Conservation (phyloP, 92 coral and sea anemone species). For the Phymanthus crucifer region DNA sequence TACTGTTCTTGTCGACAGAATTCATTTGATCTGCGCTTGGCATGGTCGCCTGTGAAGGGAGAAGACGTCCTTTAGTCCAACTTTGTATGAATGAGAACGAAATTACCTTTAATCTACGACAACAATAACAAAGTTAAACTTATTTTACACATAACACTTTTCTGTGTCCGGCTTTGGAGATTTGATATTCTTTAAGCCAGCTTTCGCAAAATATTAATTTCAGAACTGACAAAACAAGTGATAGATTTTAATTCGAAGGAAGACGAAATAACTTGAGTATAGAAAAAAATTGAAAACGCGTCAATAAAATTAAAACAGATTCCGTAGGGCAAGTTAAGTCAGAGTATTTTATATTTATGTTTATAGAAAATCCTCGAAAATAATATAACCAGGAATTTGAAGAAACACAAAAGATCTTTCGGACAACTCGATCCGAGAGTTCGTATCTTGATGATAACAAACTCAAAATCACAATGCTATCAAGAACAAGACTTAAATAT, state of each 20-base stretch:
- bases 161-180: not conserved
- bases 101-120: not conserved
- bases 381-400: not conserved
- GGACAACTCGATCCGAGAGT: not conserved
- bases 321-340: not conserved
- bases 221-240: not conserved
- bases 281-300: not conserved
- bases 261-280: not conserved
- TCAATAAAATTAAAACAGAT: not conserved
- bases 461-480: not conserved
- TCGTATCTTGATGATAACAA: conserved; percentile 8
- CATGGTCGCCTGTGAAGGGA: conserved; percentile 51
- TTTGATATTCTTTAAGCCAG: not conserved
- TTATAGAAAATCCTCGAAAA: not conserved
- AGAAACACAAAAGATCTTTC: not conserved
- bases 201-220: not conserved
- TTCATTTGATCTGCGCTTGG: conserved; percentile 74
- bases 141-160: not conserved
- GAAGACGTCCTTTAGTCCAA: not conserved
- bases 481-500: conserved; percentile 10
- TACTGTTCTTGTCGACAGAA: conserved; percentile 55
- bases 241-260: not conserved
- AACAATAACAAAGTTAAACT: not conserved
- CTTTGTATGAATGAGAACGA: not conserved
- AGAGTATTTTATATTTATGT: not conserved